Evolutionary conservation across 2,888 invertebrate genomes (phyloP).

Genomic region (Pandemis corylana): DNA sequence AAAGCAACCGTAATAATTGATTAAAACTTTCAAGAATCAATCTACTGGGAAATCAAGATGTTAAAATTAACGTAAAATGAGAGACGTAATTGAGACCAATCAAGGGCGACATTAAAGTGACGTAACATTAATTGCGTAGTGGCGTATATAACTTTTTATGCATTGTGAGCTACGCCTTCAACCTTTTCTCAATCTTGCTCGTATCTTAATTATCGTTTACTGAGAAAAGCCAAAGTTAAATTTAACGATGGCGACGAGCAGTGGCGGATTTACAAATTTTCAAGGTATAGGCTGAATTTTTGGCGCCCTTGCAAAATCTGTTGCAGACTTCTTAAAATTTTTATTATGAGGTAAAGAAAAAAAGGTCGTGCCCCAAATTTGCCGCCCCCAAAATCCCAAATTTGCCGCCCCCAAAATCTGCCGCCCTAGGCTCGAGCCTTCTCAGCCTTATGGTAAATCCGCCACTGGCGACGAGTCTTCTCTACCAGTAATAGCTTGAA

Average conservation of each 20-base stretch:
- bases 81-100: background rate
- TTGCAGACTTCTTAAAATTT: too few relatives aligned
- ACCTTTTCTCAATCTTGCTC: background rate
- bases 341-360: too few relatives aligned
- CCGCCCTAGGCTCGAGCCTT: too few relatives aligned
- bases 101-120: background rate
- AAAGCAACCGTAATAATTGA: background rate
- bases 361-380: too few relatives aligned
- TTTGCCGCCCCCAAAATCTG: too few relatives aligned
- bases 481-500: background rate
- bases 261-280: too few relatives aligned
- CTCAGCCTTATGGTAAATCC: too few relatives aligned
- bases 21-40: background rate
- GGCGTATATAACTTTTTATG: background rate
- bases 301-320: too few relatives aligned
- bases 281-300: too few relatives aligned
- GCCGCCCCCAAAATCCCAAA: too few relatives aligned
- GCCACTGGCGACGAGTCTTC: background rate
- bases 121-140: background rate
- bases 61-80: background rate
- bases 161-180: background rate
- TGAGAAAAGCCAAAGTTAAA: constrained; percentile 2
- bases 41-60: background rate
- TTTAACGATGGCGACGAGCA: background rate
- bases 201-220: constrained; percentile 1